Base-by-base conservation (phyloP, 2,113 vertebrate genomes). In the Poecile atricapillus region DNA sequence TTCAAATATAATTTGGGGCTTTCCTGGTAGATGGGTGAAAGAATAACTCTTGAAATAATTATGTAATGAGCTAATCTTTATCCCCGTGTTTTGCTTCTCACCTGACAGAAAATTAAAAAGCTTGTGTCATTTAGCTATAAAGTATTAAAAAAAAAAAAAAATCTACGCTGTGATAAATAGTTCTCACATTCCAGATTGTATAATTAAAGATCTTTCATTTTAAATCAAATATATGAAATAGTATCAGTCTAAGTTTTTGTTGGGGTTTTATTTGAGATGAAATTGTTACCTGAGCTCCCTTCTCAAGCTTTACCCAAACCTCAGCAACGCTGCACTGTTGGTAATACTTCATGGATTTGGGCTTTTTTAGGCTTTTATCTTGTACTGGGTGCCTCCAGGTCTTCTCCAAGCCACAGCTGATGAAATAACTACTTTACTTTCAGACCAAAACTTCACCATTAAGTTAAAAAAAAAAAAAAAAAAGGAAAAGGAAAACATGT, bases 151-250 rank as follows among this genome's bases (percentile, higher is more conserved):
- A 55, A 43, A 6, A 47, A 20, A 27, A 30, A 33, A 7, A n/a
- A 21, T 64, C 33, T 68, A 13, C 35, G 6, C 24, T 35, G 3
- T 82, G 87, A 87, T 87, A 30, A 94, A 83, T 79, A 43, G 39
- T 63, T 94, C 47, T 94, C 27, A 49, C 85, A 64, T 93, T 87
- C 30, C 27, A 25, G 27, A 47, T 15, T 15, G 10, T 87, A 20
- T 79, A 52, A 82, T 71, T 82, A 78, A 75, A 93, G 53, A n/a
- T 28, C 65, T 89, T 91, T 75, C 47, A 39, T 41, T 90, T 71
- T 60, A 78, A 71, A 68, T 84, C 8, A 59, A 64, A 65, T 69
- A 24, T 41, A 73, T 79, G 4, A 84, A 81, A 64, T 52, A 7
- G 2, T 70, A 17, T 58, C 1, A 0, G 10, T 46, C 18, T 87